Conservation (phyloP, 2,797 vertebrate species). For the Galago senegalensis region DNA sequence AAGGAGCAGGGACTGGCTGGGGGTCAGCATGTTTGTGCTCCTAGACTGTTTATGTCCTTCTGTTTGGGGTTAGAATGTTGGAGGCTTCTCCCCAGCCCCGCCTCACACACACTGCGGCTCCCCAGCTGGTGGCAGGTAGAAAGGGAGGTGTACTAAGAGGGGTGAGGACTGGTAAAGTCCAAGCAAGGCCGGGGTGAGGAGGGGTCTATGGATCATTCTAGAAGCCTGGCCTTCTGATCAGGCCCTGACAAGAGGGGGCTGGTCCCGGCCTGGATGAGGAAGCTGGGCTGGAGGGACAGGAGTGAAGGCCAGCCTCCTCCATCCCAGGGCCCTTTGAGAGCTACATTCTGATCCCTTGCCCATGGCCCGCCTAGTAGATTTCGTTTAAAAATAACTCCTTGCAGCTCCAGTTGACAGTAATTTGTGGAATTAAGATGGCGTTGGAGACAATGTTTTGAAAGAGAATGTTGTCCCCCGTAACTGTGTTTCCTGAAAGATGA, state of each 20-base stretch:
- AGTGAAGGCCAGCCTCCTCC: neutral
- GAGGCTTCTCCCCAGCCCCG: neutral
- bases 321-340: slow-evolving; percentile 41
- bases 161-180: neutral
- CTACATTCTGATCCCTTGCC: slow-evolving; percentile 41
- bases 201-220: neutral
- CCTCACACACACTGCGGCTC: too few relatives aligned
- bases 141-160: neutral
- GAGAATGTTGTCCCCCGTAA: slow-evolving; percentile 56
- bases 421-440: slow-evolving; percentile 79
- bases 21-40: neutral
- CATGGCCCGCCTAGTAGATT: slow-evolving; percentile 71
- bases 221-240: neutral
- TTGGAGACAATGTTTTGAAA: slow-evolving; percentile 77
- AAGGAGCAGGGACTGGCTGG: neutral
- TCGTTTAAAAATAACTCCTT: slow-evolving; percentile 75
- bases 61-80: neutral
- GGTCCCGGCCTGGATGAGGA: neutral
- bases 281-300: neutral
- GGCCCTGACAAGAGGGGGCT: neutral
- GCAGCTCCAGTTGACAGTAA: slow-evolving; percentile 74
- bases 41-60: neutral
- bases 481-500: slow-evolving; percentile 73
- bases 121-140: neutral
- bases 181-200: neutral